Percentiles rank a stretch among this genome's conserved stretches.
Conservation (phyloP, 2,888 invertebrate genomes). For the Zygogramma bicolorata region DNA sequence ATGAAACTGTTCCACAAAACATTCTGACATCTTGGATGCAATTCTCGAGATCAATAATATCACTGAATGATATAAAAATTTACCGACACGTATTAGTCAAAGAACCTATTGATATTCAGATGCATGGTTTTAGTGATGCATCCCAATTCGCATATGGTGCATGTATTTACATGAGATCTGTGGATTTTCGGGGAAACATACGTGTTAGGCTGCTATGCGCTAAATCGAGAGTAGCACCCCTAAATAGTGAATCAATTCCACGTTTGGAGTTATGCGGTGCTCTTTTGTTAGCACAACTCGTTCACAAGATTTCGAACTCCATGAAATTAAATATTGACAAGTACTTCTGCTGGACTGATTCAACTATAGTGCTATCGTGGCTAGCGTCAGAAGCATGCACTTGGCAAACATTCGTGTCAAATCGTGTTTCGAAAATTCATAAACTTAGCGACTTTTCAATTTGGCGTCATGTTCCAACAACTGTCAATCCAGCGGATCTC, state of each 20-base stretch:
- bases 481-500: slow-evolving; percentile 50
- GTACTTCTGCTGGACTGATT: slow-evolving; percentile 47
- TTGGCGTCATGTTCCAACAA: slow-evolving; percentile 47
- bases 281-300: slow-evolving; percentile 40
- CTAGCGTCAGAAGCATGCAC: slow-evolving; percentile 31
- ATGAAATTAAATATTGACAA: slow-evolving; percentile 29
- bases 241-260: slow-evolving; percentile 37
- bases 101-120: slow-evolving; percentile 21
- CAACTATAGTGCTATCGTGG: slow-evolving; percentile 50
- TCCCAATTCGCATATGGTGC: slow-evolving; percentile 35
- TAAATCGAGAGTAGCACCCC: slow-evolving; percentile 42
- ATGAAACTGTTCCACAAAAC: slow-evolving; percentile 37
- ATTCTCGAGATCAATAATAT: slow-evolving; percentile 18
- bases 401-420: slow-evolving; percentile 52
- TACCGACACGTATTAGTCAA: slow-evolving; percentile 19
- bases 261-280: slow-evolving; percentile 41
- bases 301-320: slow-evolving; percentile 15
- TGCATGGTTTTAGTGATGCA: slow-evolving; percentile 41
- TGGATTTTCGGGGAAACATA: slow-evolving; percentile 14
- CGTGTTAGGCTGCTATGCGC: slow-evolving; percentile 33
- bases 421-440: slow-evolving; percentile 49
- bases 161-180: slow-evolving; percentile 36
- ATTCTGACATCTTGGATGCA: slow-evolving; percentile 19
- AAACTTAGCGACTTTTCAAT: slow-evolving; percentile 19
- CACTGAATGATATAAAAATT: slow-evolving; percentile 28